Conservation (phyloP, 2,888 invertebrate species). For the Polymixis flavicincta region DNA sequence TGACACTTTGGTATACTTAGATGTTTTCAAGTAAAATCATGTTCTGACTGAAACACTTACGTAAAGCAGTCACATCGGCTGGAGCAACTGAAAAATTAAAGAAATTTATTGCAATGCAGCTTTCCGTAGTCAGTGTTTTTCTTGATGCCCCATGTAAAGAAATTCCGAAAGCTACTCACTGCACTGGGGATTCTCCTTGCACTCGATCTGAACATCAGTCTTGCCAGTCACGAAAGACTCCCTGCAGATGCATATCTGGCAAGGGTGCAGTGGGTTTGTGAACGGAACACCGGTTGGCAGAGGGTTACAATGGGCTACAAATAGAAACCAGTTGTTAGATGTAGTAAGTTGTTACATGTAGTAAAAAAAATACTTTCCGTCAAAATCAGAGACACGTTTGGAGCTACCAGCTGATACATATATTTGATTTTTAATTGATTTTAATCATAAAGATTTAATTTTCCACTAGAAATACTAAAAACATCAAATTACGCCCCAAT, state of each 20-base stretch:
- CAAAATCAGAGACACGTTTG: neutral
- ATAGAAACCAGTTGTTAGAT: conserved; percentile 23
- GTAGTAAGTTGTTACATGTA: neutral
- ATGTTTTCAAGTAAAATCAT: neutral
- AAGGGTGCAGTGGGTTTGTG: conserved; percentile 82
- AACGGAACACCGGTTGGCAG: conserved; percentile 78
- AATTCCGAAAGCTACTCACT: conserved; percentile 68
- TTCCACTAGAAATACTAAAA: too few relatives aligned
- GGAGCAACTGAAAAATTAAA: conserved; percentile 64
- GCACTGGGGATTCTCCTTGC: conserved; percentile 78
- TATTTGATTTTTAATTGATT: neutral
- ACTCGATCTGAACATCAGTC: conserved; percentile 75
- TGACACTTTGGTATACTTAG: neutral
- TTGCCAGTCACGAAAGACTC: conserved; percentile 67
- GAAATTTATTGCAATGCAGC: neutral
- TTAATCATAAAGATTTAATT: neutral
- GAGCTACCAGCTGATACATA: neutral
- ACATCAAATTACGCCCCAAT: neutral
- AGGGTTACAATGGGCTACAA: conserved; percentile 76
- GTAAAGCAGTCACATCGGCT: conserved; percentile 62
- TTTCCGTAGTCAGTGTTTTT: neutral
- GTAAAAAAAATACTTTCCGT: neutral
- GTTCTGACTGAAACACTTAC: conserved; percentile 61
- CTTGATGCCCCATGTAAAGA: neutral
- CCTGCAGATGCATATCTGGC: conserved; percentile 81